These are phyloP conservation scores for Bombus ignitus DNA, from an alignment of 1,140 invertebrate genomes.

Conservation along the genomic window DNA sequence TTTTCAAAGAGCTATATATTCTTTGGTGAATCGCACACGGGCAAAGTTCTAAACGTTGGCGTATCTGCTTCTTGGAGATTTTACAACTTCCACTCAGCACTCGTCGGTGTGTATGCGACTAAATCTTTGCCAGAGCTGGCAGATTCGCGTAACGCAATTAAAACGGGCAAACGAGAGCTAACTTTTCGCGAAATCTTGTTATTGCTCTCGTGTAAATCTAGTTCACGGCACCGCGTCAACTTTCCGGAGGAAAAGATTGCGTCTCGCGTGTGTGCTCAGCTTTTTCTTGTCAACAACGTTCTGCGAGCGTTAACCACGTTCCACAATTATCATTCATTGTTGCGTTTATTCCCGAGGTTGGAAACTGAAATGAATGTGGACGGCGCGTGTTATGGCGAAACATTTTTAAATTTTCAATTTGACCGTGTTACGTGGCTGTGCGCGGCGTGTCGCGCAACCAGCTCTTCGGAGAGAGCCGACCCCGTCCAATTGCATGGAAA, in stretches of 20 bases:
- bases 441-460: not conserved
- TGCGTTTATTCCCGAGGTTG: slow-evolving; percentile 17
- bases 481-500: not conserved
- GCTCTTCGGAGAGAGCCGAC: not conserved
- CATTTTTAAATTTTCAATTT: slow-evolving; percentile 31
- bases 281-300: slow-evolving; percentile 3
- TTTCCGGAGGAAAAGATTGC: not conserved
- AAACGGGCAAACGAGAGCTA: slow-evolving; percentile 27
- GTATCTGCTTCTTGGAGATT: not conserved
- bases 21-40: too few species aligned
- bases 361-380: not conserved
- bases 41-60: not conserved
- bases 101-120: not conserved
- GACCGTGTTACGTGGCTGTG: not conserved
- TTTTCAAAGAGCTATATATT: not conserved
- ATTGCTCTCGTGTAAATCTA: slow-evolving; percentile 30
- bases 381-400: not conserved
- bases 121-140: not conserved
- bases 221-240: not conserved
- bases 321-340: slow-evolving; percentile 45
- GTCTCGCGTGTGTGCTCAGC: not conserved
- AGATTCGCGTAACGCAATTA: slow-evolving; percentile 22
- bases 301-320: slow-evolving; percentile 17
- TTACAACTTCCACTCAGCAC: too few species aligned
- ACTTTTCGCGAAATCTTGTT: slow-evolving; percentile 38